phyloP scores from a whole-genome alignment of 1,140 invertebrate species.

The Brachionus rotundiformis region DNA sequence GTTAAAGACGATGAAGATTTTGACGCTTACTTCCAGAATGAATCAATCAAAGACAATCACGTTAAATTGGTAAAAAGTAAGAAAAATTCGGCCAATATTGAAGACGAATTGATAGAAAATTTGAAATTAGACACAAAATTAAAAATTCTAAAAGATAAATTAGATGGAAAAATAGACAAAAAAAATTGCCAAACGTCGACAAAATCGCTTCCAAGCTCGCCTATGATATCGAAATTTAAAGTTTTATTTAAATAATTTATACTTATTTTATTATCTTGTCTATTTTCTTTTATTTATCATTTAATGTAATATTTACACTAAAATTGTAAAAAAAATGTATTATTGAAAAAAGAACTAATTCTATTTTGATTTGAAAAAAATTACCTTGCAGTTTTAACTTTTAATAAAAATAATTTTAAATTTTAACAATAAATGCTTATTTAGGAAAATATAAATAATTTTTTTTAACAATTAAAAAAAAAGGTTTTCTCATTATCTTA shows the following conservation, averaged over 20 bases:
- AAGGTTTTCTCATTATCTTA: too few species aligned
- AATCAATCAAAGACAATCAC: not conserved
- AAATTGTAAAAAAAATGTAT: not conserved
- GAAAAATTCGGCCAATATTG: not conserved
- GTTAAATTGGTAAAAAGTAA: not conserved
- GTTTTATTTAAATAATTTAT: not conserved
- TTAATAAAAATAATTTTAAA: too few species aligned
- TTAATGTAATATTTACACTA: not conserved
- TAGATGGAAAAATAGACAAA: not conserved
- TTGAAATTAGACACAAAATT: slow-evolving; percentile 50
- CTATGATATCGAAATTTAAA: slow-evolving; percentile 12
- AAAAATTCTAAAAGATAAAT: not conserved
- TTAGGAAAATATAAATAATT: too few species aligned
- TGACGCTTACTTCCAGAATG: slow-evolving; percentile 3
- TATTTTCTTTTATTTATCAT: not conserved
- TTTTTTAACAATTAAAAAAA: too few species aligned
- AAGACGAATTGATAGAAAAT: slow-evolving; percentile 31
- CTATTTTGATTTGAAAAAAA: too few species aligned
- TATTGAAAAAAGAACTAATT: too few species aligned
- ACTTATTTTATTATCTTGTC: not conserved
- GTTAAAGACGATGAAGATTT: slow-evolving; percentile 21
- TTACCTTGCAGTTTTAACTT: too few species aligned
- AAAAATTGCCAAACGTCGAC: not conserved
- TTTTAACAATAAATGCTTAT: too few species aligned
- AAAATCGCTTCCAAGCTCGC: slow-evolving; percentile 9